Percentiles rank a stretch among this genome's conserved stretches.
These are phyloP conservation scores for Gymnocheta viridis DNA, from an alignment of 2,888 invertebrate species.

Conservation along the genomic window DNA sequence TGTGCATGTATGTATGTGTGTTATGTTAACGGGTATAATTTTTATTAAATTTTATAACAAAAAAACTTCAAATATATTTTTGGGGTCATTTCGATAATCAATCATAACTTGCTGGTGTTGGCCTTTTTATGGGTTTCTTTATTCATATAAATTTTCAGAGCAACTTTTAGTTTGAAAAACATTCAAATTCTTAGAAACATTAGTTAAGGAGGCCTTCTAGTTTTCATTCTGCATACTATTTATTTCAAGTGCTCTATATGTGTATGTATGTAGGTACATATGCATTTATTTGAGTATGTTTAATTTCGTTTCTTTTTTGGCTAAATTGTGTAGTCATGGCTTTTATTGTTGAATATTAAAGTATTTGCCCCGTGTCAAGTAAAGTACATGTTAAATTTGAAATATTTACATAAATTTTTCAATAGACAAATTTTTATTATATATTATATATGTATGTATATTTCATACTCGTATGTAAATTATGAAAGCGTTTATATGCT, in stretches of 20 bases:
- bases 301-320: constrained; percentile 30
- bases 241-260: constrained; percentile 58
- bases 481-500: neutral
- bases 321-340: constrained; percentile 64
- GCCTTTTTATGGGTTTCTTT: neutral
- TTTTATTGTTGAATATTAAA: constrained; percentile 6
- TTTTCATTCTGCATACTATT: constrained; percentile 51
- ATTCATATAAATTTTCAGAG: neutral
- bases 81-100: constrained; percentile 79
- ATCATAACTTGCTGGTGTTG: constrained; percentile 73
- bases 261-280: constrained; percentile 3
- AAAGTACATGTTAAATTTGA: constrained; percentile 19
- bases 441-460: neutral
- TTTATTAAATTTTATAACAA: constrained; percentile 54
- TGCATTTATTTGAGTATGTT: neutral
- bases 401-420: constrained; percentile 44
- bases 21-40: constrained; percentile 46
- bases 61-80: constrained; percentile 68
- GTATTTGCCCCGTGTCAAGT: constrained; percentile 50
- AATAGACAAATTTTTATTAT: neutral
- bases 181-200: constrained; percentile 57
- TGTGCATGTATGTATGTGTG: neutral
- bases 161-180: constrained; percentile 9
- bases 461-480: neutral
- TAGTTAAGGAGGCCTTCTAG: constrained; percentile 56